These are phyloP conservation scores for Mesocricetus auratus DNA, from an alignment of 2,113 vertebrate species.

Conservation along the genomic window DNA sequence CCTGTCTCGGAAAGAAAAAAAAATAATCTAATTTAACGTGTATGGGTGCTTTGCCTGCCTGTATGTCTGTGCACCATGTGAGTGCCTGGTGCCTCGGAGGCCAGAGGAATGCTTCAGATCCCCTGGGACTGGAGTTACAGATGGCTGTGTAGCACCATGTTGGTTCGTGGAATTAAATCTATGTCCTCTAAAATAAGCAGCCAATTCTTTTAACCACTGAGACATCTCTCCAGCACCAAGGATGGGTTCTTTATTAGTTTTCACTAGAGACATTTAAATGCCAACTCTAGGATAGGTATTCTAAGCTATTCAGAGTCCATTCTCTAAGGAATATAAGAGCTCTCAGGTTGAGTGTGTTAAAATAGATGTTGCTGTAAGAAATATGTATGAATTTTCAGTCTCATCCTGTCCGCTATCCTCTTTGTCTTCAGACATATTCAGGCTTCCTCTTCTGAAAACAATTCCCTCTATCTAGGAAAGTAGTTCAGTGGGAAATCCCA, in stretches of 20 bases:
- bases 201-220: background rate
- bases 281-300: conserved; percentile 64
- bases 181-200: background rate
- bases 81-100: background rate
- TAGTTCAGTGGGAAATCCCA: background rate
- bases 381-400: conserved; percentile 39
- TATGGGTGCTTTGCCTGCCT: background rate
- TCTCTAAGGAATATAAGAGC: conserved; percentile 53
- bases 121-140: background rate
- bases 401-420: background rate
- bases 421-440: conserved; percentile 54
- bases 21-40: background rate
- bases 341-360: conserved; percentile 59
- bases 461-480: background rate
- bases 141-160: background rate
- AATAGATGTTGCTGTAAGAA: conserved; percentile 60
- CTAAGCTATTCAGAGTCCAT: conserved; percentile 55
- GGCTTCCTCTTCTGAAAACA: conserved; percentile 40
- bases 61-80: background rate
- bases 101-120: background rate
- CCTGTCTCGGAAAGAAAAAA: no score
- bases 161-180: background rate
- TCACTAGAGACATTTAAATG: conserved; percentile 61
- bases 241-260: conserved; percentile 50
- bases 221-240: background rate